Evolutionary conservation across 2,113 vertebrate species (phyloP), one percentile per base, ranked within the genome.

Genomic region (Leptobrachium ailaonicum): DNA sequence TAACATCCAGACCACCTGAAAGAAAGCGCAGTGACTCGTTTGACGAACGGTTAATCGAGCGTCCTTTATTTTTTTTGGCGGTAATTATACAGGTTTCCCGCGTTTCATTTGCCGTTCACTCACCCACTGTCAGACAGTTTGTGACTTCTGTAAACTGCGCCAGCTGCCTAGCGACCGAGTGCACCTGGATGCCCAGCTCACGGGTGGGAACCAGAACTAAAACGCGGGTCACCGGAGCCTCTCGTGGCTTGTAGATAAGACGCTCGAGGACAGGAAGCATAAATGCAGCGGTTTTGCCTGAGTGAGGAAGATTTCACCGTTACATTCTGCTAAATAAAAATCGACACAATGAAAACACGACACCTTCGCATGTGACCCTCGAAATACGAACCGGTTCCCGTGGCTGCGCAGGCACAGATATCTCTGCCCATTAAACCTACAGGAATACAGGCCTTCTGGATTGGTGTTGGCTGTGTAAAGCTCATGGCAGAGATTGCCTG

Each of bases 201-300:
- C 98, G 92, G 44, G 97, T 98, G 3, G 98, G 98, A 69, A 99
- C 96, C 9, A 99, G 90, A 77, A 96, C 94, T 84, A 99, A 76
- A 0, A 99, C 96, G 0, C 97, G 91, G 2, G 95, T 99, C 72
- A 99, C 92, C 0, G 96, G 96, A 40, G 94, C 92, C 32, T 95
- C 94, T 68, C 92, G 94, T 56, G 98, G 97, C 77, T 99, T 99
- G 85, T 98, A 99, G 83, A 99, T 90, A 82, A 99, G 86, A 32
- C 98, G 96, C 89, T 99, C 97, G 71, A 99, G 83, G 12, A 99
- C 95, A 0, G 98, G 98, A 71, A 99, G 79, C 84, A 97, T 95
- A 86, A 99, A 99, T 53, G 98, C 98, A 2, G 97, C 98, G 0
- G 98, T 99, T 92, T 99, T 99, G 64, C 98, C 98, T 98, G 41